Conservation (phyloP, 2,888 invertebrate genomes). For the Hoplodrina ambigua region DNA sequence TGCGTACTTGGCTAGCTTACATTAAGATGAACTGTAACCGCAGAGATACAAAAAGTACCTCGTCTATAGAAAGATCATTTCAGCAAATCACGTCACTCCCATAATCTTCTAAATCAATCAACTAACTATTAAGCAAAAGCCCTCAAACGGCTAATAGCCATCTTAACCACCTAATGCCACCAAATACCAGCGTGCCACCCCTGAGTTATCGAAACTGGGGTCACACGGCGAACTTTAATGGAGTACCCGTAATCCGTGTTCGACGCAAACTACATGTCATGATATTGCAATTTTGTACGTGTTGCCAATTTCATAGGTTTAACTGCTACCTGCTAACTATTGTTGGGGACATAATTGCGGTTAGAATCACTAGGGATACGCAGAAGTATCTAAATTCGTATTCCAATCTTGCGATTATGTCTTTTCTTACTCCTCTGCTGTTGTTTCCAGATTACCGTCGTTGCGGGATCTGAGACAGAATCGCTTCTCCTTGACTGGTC, state of each 20-base stretch:
- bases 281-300: conserved; percentile 71
- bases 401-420: neutral
- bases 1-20: neutral
- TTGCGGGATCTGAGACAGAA: too few species aligned
- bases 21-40: too few species aligned
- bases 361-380: neutral
- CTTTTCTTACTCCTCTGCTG: neutral
- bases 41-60: neutral
- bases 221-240: conserved; percentile 72
- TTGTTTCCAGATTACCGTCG: too few species aligned
- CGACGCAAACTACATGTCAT: conserved; percentile 59
- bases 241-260: conserved; percentile 70
- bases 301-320: conserved; percentile 57
- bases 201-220: conserved; percentile 53
- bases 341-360: conserved; percentile 27
- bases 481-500: too few species aligned
- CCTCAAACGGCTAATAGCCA: conserved; percentile 8
- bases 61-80: neutral
- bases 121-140: conserved; percentile 30
- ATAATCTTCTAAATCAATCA: conserved; percentile 28
- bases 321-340: conserved; percentile 44
- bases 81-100: conserved; percentile 7
- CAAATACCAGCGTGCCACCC: conserved; percentile 41
- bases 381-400: neutral
- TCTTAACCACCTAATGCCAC: conserved; percentile 15